Conservation (phyloP, 2,113 vertebrate species). For the Psammodynastes pulverulentus region DNA sequence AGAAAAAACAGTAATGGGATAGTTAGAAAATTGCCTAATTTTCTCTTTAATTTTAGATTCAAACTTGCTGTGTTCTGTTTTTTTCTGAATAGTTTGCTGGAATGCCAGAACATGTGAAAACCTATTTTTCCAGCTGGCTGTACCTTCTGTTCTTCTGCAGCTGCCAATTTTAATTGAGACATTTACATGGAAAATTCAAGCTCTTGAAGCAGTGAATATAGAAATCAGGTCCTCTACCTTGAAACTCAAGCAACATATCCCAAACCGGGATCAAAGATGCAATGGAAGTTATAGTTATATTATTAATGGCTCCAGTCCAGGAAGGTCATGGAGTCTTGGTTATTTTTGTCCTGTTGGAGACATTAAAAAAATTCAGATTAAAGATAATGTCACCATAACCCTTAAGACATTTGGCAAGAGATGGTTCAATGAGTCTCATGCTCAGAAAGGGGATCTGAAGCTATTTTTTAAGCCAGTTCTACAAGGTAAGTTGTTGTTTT, state of each 20-base stretch:
- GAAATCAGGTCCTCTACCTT: conserved; percentile 66
- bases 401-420: conserved; percentile 45
- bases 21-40: neutral
- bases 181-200: conserved; percentile 80
- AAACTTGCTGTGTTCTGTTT: neutral
- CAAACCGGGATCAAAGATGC: conserved; percentile 71
- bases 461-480: conserved; percentile 76
- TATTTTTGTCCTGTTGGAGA: conserved; percentile 79
- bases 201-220: conserved; percentile 64
- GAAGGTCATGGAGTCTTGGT: conserved; percentile 69
- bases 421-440: conserved; percentile 51
- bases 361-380: conserved; percentile 81
- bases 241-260: conserved; percentile 72
- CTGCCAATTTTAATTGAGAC: conserved; percentile 73
- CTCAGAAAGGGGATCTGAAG: conserved; percentile 64
- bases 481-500: conserved; percentile 70
- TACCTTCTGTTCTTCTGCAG: conserved; percentile 68
- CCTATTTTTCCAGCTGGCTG: conserved; percentile 57
- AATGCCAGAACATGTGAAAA: conserved; percentile 61
- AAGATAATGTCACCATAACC: conserved; percentile 76
- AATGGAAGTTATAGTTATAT: conserved; percentile 62
- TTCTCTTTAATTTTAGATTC: neutral
- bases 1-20: neutral
- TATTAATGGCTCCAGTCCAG: conserved; percentile 62
- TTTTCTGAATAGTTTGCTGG: conserved; percentile 66